Base-by-base conservation (phyloP, 1,140 invertebrate genomes). In the Rhynchophorus ferrugineus region DNA sequence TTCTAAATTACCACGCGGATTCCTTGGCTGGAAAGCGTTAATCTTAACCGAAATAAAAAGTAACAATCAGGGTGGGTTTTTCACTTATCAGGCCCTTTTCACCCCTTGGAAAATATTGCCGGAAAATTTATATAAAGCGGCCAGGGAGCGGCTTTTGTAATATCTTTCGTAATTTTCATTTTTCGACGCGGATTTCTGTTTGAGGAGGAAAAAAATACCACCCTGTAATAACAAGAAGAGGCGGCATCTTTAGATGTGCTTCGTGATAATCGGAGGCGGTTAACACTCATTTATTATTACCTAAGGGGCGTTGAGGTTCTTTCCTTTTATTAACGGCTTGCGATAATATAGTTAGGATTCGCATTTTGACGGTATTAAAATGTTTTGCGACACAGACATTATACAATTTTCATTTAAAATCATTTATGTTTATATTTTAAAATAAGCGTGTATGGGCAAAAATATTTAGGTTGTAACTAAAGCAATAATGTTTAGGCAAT, bases 101-200 rank as follows among this genome's bases (percentile, higher is more conserved):
- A 41, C 43, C 49, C n/a, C 43, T 35, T 35, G 42, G 14, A 45
- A 44, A 39, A 52, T 37, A n/a, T 45, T 45, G 49, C 42, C 41
- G 34, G 21, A 41, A 52, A 52, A 52, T 45, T 44, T 52, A 45
- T 45, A 52, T 52, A 52, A 52, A 45, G 37, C 29, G 37, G 34
- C 42, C 38, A 33, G 35, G 43, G n/a, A 42, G 49, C 49, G 38
- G 41, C 49, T 43, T 52, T 49, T 52, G 29, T 52, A 52, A 52
- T 45, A 52, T 52, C 43, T 52, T 44, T 39, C 24, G 49, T 52
- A 52, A 52, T 52, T 44, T 52, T 52, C 42, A 52, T 52, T 52
- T 52, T 52, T 52, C 49, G 33, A 6, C 18, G 49, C 29, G 35
- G 16, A 44, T 52, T 52, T 39, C 49, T 19, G 16, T 52, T 45